A percentile compares a stretch with the other conserved stretches of the same genome.
These are phyloP conservation scores for Pristionchus fissidentatus DNA, from an alignment of 2,888 invertebrate species.

Conservation along the genomic window DNA sequence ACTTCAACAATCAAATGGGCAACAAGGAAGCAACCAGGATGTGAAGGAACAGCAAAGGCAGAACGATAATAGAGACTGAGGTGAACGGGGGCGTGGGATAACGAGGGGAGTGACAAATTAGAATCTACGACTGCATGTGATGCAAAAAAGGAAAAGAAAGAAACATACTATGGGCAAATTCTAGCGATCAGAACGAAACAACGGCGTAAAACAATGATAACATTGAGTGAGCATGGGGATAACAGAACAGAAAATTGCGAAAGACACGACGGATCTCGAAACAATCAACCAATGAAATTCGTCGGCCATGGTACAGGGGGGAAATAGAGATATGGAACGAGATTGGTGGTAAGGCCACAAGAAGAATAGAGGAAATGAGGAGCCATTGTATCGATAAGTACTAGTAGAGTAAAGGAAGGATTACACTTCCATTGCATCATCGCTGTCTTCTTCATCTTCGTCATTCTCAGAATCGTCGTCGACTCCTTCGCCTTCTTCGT, in stretches of 20 bases:
- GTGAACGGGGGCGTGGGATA: neutral
- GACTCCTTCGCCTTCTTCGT: conserved; percentile 56
- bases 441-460: conserved; percentile 52
- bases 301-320: conserved; percentile 36
- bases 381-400: neutral
- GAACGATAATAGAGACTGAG: neutral
- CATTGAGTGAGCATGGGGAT: neutral
- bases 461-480: conserved; percentile 54
- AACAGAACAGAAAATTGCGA: neutral
- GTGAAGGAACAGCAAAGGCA: neutral
- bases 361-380: neutral
- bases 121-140: neutral
- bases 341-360: conserved; percentile 32
- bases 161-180: conserved; percentile 7
- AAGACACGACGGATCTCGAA: conserved; percentile 40
- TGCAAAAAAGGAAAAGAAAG: neutral
- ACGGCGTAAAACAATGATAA: neutral
- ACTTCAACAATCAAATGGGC: conserved; percentile 20
- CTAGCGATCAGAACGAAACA: conserved; percentile 23
- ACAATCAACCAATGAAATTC: conserved; percentile 46
- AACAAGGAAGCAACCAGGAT: conserved; percentile 22
- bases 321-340: conserved; percentile 38
- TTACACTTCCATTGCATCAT: conserved; percentile 45
- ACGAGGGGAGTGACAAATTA: neutral
- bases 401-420: neutral